These are phyloP conservation scores for Hydrozoanthus gracilis DNA, from an alignment of 92 coral and sea anemone species.

Conservation along the genomic window DNA sequence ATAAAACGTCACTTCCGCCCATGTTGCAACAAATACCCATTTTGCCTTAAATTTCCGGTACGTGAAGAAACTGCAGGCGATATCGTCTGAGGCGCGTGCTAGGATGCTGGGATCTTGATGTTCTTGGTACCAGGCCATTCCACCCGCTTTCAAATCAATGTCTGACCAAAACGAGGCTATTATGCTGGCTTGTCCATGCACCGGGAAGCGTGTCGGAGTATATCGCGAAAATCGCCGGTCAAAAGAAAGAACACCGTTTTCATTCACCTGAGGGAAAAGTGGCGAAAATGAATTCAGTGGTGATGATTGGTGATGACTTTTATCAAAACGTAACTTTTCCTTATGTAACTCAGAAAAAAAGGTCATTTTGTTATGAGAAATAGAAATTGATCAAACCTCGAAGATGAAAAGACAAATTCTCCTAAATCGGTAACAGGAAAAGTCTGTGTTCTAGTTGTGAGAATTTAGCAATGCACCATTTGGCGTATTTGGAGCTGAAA, in stretches of 20 bases:
- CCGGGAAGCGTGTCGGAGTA: constrained; percentile 55
- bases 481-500: too few species aligned
- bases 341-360: too few species aligned
- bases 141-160: constrained; percentile 74
- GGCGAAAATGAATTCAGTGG: neutral
- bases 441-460: too few species aligned
- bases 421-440: too few species aligned
- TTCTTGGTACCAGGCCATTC: constrained; percentile 81
- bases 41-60: constrained; percentile 59
- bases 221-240: constrained; percentile 28
- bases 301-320: too few species aligned
- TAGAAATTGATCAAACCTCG: too few species aligned
- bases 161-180: constrained; percentile 96
- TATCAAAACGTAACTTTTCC: too few species aligned
- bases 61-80: constrained; percentile 62
- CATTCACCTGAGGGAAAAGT: constrained; percentile 54
- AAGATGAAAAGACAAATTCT: too few species aligned
- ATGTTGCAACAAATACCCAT: constrained; percentile 79
- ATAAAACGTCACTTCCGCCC: constrained; percentile 78
- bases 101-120: constrained; percentile 47
- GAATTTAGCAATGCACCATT: too few species aligned
- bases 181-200: constrained; percentile 17
- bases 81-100: constrained; percentile 60
- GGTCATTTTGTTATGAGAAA: too few species aligned
- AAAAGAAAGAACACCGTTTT: constrained; percentile 80